A percentile compares a stretch with the other conserved stretches of the same genome.
Evolutionary conservation across 1,140 invertebrate genomes (phyloP).

Genomic region (Eurosta solidaginis): DNA sequence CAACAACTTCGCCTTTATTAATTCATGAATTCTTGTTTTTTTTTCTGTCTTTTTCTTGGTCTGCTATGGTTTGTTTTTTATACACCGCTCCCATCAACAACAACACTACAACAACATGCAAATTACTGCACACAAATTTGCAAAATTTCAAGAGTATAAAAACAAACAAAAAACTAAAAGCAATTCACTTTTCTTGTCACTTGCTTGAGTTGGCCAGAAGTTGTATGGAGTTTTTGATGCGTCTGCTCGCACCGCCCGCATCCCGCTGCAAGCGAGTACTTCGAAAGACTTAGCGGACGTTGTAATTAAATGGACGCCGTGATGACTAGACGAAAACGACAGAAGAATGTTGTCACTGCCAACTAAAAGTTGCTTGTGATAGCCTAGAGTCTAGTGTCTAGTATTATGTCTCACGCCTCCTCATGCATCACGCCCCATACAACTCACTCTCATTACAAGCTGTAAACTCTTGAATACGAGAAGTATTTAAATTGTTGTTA

Average conservation of each 20-base stretch:
- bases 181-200: neutral
- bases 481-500: constrained; percentile 24
- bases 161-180: neutral
- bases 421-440: neutral
- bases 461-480: neutral
- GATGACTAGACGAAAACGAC: constrained; percentile 22
- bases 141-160: neutral
- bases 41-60: neutral
- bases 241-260: neutral
- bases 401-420: neutral
- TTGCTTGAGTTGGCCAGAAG: neutral
- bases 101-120: neutral
- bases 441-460: neutral
- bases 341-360: constrained; percentile 21
- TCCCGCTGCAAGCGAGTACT: neutral
- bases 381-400: constrained; percentile 6
- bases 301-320: constrained; percentile 22
- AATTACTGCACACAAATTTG: constrained; percentile 14
- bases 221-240: neutral
- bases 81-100: neutral
- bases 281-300: constrained; percentile 9
- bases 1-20: neutral
- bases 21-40: neutral
- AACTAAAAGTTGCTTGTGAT: neutral
- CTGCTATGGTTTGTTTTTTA: too few species aligned